Conservation (phyloP, 2,888 invertebrate species). For the Nomada flava region DNA sequence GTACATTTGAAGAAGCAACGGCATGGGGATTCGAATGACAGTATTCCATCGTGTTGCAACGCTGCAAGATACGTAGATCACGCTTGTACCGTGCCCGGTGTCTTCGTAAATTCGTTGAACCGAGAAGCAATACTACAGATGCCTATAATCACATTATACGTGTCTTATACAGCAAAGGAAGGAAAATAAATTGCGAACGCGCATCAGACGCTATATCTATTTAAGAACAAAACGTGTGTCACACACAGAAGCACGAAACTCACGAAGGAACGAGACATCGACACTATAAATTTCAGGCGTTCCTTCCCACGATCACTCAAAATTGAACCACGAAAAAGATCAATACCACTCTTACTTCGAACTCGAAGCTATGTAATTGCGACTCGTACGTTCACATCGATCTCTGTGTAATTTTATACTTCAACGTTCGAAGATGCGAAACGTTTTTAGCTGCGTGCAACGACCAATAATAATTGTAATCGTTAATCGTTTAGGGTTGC, state of each 20-base stretch:
- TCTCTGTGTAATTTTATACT: constrained; percentile 48
- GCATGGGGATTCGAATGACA: constrained; percentile 8
- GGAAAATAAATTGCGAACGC: constrained; percentile 1
- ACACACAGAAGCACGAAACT: not conserved
- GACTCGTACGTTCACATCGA: constrained; percentile 36
- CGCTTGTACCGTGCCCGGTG: constrained; percentile 54
- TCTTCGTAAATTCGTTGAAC: constrained; percentile 72
- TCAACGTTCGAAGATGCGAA: constrained; percentile 40
- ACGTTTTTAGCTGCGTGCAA: constrained; percentile 36
- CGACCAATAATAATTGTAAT: constrained; percentile 56
- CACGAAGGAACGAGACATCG: constrained; percentile 1
- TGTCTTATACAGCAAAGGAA: constrained; percentile 49
- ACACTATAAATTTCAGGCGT: constrained; percentile 17
- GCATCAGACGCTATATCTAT: constrained; percentile 16
- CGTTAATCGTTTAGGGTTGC: constrained; percentile 36
- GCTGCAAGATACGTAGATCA: constrained; percentile 22
- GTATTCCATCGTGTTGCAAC: constrained; percentile 18
- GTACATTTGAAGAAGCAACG: not conserved
- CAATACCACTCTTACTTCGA: not conserved
- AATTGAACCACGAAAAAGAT: not conserved
- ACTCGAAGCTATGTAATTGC: constrained; percentile 8
- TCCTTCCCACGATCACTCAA: constrained; percentile 20
- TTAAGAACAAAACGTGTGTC: constrained; percentile 11
- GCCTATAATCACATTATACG: constrained; percentile 76
- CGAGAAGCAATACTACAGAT: constrained; percentile 83